These are phyloP conservation scores for Orthosia incerta DNA, from an alignment of 2,888 invertebrate genomes.

Conservation along the genomic window DNA sequence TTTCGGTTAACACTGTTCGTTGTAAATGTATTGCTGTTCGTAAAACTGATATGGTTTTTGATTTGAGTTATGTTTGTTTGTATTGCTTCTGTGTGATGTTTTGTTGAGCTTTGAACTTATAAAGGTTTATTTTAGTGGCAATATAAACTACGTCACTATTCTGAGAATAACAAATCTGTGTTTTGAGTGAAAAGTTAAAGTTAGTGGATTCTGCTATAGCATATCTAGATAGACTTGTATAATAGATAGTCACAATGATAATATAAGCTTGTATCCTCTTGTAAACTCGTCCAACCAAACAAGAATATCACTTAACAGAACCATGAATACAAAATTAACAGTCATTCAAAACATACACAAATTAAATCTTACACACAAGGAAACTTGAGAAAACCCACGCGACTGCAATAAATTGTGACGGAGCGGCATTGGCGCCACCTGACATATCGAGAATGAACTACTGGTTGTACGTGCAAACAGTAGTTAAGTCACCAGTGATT, in stretches of 20 bases:
- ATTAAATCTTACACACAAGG: slow-evolving; percentile 48
- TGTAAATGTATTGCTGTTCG: slow-evolving; percentile 34
- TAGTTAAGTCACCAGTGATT: slow-evolving; percentile 51
- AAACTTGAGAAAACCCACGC: slow-evolving; percentile 54
- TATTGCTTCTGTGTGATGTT: slow-evolving; percentile 13
- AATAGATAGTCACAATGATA: not conserved
- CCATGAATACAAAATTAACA: slow-evolving; percentile 55
- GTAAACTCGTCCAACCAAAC: slow-evolving; percentile 5
- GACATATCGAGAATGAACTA: slow-evolving; percentile 61
- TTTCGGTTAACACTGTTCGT: slow-evolving; percentile 37
- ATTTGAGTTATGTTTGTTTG: slow-evolving; percentile 31
- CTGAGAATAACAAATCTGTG: not conserved
- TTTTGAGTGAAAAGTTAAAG: not conserved
- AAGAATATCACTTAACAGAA: slow-evolving; percentile 23
- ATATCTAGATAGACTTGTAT: not conserved
- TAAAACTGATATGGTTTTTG: slow-evolving; percentile 48
- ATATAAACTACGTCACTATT: too few species aligned
- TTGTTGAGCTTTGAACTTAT: not conserved
- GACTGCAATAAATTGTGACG: slow-evolving; percentile 52
- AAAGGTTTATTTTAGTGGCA: not conserved
- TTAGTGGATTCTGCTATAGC: not conserved
- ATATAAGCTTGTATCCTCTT: not conserved
- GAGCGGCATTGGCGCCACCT: slow-evolving; percentile 54
- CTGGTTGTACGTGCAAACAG: slow-evolving; percentile 51
- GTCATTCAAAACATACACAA: slow-evolving; percentile 41